Evolutionary conservation across 2,888 invertebrate genomes (phyloP).

Genomic region (Troides aeacus): DNA sequence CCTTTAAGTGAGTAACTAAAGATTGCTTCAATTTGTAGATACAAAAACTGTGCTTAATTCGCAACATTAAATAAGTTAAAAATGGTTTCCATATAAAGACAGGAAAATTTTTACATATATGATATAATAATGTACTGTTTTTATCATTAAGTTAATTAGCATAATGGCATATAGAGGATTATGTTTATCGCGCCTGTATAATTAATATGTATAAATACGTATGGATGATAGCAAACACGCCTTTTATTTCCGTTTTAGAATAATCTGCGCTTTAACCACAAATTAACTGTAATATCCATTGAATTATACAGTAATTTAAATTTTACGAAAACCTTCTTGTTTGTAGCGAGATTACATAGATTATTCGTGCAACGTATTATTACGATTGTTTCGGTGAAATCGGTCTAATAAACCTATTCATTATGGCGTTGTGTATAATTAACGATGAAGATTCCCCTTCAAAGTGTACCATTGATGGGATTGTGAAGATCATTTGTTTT

Average conservation of each 20-base stretch:
- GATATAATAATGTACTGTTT: too few species aligned
- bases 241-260: background rate
- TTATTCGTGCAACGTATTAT: slow-evolving; percentile 26
- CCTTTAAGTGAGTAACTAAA: too few species aligned
- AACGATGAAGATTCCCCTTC: slow-evolving; percentile 46
- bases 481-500: slow-evolving; percentile 49
- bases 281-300: slow-evolving; percentile 3
- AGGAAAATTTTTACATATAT: too few species aligned
- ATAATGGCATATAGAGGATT: background rate
- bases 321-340: slow-evolving; percentile 22
- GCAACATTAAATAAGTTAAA: too few species aligned
- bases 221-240: background rate
- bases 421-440: slow-evolving; percentile 53
- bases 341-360: slow-evolving; percentile 20
- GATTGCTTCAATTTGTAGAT: too few species aligned
- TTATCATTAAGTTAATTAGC: too few species aligned
- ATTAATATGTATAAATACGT: background rate
- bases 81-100: too few species aligned
- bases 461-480: slow-evolving; percentile 35
- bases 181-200: background rate
- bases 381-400: slow-evolving; percentile 45
- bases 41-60: too few species aligned
- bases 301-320: slow-evolving; percentile 5
- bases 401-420: slow-evolving; percentile 52
- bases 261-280: background rate